phyloP scores from a whole-genome alignment of 35 echinoderm and acorn worm genomes.

The Amphiura filiformis region DNA sequence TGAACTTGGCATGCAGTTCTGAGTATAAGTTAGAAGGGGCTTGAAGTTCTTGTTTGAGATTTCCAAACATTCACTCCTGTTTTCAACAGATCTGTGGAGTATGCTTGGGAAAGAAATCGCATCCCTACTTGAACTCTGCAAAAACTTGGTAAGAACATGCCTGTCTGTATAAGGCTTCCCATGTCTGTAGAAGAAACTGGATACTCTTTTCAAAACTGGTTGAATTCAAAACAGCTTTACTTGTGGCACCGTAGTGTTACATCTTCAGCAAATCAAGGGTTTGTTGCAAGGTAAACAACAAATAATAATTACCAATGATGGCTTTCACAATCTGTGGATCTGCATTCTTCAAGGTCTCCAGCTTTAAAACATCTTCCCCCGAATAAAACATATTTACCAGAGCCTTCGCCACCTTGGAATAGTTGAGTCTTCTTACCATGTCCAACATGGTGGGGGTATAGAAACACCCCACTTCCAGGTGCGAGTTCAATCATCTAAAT shows the following conservation, averaged over 20 bases:
- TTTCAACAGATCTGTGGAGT: neutral
- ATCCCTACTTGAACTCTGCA: neutral
- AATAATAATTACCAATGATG: too few species aligned
- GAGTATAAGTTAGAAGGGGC: neutral
- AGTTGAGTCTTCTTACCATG: too few species aligned
- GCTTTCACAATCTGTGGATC: too few species aligned
- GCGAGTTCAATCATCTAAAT: too few species aligned
- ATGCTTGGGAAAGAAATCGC: conserved; percentile 3
- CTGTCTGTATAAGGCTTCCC: neutral
- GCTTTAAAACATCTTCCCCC: too few species aligned
- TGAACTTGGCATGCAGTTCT: neutral
- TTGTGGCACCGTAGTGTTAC: conserved; percentile 34
- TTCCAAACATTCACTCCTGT: neutral
- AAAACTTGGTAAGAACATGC: neutral
- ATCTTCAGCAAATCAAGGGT: neutral
- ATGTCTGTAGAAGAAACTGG: neutral
- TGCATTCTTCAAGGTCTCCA: too few species aligned
- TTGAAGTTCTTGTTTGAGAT: neutral
- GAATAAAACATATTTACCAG: too few species aligned
- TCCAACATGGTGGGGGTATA: too few species aligned
- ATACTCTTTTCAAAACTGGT: neutral
- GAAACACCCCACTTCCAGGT: too few species aligned
- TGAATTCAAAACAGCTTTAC: conserved; percentile 18
- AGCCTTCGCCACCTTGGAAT: too few species aligned
- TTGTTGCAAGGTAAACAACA: too few species aligned